phyloP scores from a whole-genome alignment of 2,113 vertebrate genomes.

The Piaya cayana region DNA sequence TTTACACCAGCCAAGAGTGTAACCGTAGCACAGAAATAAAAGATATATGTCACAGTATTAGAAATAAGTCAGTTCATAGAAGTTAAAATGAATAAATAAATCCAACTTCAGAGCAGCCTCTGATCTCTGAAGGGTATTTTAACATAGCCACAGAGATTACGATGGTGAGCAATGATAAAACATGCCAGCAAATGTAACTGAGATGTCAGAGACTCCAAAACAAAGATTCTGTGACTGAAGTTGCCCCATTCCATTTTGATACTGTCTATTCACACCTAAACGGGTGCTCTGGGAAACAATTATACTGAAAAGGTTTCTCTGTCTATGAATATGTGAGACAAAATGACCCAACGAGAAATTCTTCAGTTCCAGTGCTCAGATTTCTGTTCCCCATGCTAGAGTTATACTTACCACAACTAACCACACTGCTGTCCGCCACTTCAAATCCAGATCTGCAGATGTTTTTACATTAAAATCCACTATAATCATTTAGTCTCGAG shows the following conservation, averaged over 20 bases:
- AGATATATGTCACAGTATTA: not conserved
- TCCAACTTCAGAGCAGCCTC: not conserved
- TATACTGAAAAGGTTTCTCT: not conserved
- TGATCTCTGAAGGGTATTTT: not conserved
- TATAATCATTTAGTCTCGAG: not conserved
- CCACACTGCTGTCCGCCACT: not conserved
- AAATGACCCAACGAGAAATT: not conserved
- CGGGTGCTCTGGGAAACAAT: not conserved
- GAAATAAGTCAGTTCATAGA: not conserved
- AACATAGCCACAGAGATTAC: not conserved
- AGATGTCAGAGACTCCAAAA: not conserved
- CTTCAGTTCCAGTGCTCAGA: not conserved
- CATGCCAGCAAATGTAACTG: not conserved
- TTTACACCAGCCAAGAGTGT: not conserved
- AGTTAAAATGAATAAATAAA: conserved; percentile 9
- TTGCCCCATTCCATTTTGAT: not conserved
- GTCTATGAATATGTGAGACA: not conserved
- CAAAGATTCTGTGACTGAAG: not conserved
- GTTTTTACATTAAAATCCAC: not conserved
- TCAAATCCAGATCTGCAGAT: not conserved
- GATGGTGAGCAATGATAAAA: not conserved
- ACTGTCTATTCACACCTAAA: not conserved
- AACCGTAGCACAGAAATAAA: not conserved
- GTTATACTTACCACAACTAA: not conserved
- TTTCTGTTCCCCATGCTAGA: not conserved